phyloP scores from a whole-genome alignment of 2,113 vertebrate species.

The Coptodon rendalli region DNA sequence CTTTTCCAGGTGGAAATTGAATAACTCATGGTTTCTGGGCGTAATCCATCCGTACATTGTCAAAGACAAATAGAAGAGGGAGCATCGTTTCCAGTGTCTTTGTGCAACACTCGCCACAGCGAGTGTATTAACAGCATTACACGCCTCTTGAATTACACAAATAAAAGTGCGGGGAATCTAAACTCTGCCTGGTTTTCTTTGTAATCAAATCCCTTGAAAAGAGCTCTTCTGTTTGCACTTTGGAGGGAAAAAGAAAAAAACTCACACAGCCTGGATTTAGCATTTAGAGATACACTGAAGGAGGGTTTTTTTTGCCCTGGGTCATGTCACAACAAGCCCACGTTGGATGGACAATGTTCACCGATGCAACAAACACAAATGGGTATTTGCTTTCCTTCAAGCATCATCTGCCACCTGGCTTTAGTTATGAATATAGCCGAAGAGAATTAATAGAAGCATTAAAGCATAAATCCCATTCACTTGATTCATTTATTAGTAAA shows the following conservation, averaged over 20 bases:
- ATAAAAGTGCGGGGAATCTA: background rate
- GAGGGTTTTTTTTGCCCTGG: constrained; percentile 31
- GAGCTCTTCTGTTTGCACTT: background rate
- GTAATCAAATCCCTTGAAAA: background rate
- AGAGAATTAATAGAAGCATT: background rate
- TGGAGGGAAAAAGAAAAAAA: background rate
- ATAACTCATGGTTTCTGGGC: constrained; percentile 68
- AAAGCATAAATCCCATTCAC: background rate
- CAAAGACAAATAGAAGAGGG: constrained; percentile 40
- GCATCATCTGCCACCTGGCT: constrained; percentile 56
- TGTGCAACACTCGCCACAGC: background rate
- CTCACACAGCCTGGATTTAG: background rate
- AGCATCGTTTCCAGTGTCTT: constrained; percentile 12
- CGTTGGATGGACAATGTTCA: constrained; percentile 65
- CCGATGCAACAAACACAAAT: constrained; percentile 60
- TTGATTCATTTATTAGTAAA: background rate
- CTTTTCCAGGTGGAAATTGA: constrained; percentile 75
- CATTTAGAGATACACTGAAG: background rate
- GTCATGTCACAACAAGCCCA: constrained; percentile 47
- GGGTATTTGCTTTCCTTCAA: constrained; percentile 50
- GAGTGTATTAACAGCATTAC: constrained; percentile 33
- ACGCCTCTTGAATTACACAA: constrained; percentile 13
- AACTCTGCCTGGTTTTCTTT: background rate
- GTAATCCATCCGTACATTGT: constrained; percentile 64
- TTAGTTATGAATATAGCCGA: constrained; percentile 17